Evolutionary conservation across 2,113 vertebrate genomes (phyloP).

Genomic region (Orcinus orca): DNA sequence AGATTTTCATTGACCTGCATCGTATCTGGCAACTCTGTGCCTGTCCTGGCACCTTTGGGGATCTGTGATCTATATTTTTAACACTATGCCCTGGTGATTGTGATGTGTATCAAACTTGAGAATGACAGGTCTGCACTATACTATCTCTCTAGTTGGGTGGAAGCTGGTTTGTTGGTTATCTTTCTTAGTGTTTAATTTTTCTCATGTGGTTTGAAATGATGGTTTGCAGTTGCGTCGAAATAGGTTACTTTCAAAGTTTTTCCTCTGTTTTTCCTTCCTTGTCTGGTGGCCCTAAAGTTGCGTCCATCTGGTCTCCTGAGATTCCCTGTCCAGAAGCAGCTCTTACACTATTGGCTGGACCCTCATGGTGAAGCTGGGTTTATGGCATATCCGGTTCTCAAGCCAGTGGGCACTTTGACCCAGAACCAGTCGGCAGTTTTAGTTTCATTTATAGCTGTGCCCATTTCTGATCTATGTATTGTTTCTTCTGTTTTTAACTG

Average conservation of each 20-base stretch:
- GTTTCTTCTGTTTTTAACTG: not conserved
- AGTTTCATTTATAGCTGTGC: not conserved
- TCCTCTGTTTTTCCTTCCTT: not conserved
- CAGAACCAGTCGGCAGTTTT: not conserved
- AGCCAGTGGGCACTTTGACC: not conserved
- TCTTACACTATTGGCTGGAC: not conserved
- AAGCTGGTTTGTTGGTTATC: not conserved
- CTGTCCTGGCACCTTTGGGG: not conserved
- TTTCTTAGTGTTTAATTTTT: not conserved
- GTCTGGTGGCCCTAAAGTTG: not conserved
- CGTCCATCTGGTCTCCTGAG: not conserved
- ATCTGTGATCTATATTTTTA: not conserved
- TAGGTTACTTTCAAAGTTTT: not conserved
- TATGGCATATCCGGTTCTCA: not conserved
- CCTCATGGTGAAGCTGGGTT: not conserved
- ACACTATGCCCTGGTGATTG: not conserved
- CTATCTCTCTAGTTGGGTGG: not conserved
- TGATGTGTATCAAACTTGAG: not conserved
- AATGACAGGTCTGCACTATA: not conserved
- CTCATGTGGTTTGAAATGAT: not conserved
- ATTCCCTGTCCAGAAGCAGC: not conserved
- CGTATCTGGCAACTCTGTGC: not conserved
- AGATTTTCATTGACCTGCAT: not conserved
- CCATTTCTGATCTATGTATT: not conserved
- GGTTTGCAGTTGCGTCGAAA: not conserved